These are phyloP conservation scores for Sander vitreus DNA, from an alignment of 2,113 vertebrate genomes.

Conservation along the genomic window DNA sequence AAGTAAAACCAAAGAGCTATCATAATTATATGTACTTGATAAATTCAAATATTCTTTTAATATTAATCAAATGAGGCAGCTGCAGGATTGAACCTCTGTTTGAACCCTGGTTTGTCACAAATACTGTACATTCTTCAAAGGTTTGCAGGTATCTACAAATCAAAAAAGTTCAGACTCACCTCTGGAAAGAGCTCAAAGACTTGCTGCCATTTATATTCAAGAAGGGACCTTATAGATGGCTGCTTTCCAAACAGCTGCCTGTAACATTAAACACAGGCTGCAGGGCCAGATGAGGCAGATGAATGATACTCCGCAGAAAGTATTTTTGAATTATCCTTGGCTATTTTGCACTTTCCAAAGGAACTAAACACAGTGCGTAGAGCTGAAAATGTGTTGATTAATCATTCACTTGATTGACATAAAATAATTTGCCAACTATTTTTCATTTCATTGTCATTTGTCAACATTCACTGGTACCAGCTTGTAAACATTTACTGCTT, in stretches of 20 bases:
- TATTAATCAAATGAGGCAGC: conserved; percentile 34
- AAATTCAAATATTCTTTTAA: conserved; percentile 13
- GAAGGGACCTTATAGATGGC: conserved; percentile 50
- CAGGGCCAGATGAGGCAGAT: conserved; percentile 48
- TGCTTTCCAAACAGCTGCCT: conserved; percentile 69
- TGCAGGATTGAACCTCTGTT: conserved; percentile 32
- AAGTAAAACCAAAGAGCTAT: background rate
- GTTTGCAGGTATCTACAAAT: conserved; percentile 44
- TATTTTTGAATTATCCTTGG: background rate
- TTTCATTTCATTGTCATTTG: too few species aligned
- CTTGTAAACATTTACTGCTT: too few species aligned
- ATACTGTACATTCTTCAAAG: conserved; percentile 22
- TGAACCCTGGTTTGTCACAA: conserved; percentile 17
- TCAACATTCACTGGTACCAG: background rate
- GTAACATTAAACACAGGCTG: conserved; percentile 51
- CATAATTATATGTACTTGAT: background rate
- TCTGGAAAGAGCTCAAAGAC: conserved; percentile 64
- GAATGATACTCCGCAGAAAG: background rate
- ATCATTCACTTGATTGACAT: too few species aligned
- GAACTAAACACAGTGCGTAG: background rate
- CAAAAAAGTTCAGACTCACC: conserved; percentile 40
- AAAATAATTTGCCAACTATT: too few species aligned
- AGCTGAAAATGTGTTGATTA: too few species aligned
- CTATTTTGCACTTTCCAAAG: background rate
- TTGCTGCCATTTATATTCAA: conserved; percentile 48